Evolutionary conservation across 2,888 invertebrate genomes (phyloP), one percentile per base, ranked within the genome.

Genomic region (Iphiclides podalirius): DNA sequence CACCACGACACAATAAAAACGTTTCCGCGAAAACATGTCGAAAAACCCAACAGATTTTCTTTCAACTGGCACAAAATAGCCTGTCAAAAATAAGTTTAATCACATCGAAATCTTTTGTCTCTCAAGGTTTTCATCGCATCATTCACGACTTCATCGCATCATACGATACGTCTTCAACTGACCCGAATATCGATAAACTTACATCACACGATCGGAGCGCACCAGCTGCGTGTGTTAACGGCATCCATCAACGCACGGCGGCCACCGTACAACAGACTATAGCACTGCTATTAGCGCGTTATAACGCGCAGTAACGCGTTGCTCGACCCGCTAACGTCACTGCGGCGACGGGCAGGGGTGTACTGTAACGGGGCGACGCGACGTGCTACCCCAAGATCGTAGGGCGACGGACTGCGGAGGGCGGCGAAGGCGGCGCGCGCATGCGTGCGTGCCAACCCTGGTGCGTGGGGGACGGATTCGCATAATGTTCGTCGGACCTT

Each of bases 371-470:
- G n/a, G n/a, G n/a, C n/a, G n/a, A n/a, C n/a, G 34, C 35, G 39
- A 51, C 57, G 36, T 51, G 54, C 38, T 35, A 15, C 36, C 74
- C 70, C 56, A 62, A 57, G 63, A 52, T 59, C 55, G 53, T 60
- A 57, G 53, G 66, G 58, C 65, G 70, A 67, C 61, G 67, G 55
- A 46, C 61, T 58, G 66, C 84, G 85, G 68, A 64, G 74, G 69
- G 70, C 63, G 67, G 69, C 65, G 70, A 74, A 68, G 59, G 63
- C 59, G 39, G 42, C 47, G 50, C 47, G 60, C 67, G 74, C 84
- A 82, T 26, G 42, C 47, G 6, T 84, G 72, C 75, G 84, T 79
- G 84, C 59, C 48, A 33, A 52, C 53, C 61, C 61, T 61, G 62
- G n/a, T n/a, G 20, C 63, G 60, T 61, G 65, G 61, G 64, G 70